A percentile compares a stretch with the other conserved stretches of the same genome.
Conservation (phyloP, 2,113 vertebrate species). For the Oriolus oriolus region DNA sequence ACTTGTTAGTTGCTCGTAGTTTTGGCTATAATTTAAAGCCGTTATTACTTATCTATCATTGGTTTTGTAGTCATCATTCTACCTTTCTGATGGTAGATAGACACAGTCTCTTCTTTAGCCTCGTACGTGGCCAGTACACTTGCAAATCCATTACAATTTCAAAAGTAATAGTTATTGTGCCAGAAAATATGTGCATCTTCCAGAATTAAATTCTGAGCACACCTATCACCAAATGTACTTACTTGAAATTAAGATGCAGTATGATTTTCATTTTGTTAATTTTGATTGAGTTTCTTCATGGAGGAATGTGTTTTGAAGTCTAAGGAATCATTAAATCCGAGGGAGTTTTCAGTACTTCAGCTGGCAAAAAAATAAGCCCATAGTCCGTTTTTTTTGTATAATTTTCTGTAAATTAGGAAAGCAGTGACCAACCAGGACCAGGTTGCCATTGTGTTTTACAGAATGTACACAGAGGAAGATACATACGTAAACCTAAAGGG, state of each 20-base stretch:
- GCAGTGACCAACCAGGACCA: background rate
- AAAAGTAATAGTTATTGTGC: background rate
- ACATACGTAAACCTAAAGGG: background rate
- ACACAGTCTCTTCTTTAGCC: background rate
- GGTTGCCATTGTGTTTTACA: background rate
- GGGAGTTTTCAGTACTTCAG: background rate
- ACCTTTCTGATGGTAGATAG: background rate
- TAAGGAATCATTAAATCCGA: background rate
- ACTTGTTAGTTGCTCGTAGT: background rate
- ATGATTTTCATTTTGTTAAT: background rate
- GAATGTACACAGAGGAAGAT: background rate
- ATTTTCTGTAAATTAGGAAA: background rate
- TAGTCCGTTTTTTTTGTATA: background rate
- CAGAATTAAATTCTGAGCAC: background rate
- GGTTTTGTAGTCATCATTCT: background rate
- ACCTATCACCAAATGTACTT: background rate
- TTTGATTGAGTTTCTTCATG: background rate
- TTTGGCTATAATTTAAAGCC: background rate
- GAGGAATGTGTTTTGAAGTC: background rate
- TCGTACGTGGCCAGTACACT: accelerated
- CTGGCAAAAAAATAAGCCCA: background rate
- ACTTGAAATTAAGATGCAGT: background rate
- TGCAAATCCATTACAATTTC: background rate
- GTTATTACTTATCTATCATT: background rate
- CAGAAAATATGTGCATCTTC: background rate